Percentiles rank a stretch among this genome's conserved stretches.
phyloP scores from a whole-genome alignment of 92 coral and sea anemone genomes.

The Zoanthus solanderi region DNA sequence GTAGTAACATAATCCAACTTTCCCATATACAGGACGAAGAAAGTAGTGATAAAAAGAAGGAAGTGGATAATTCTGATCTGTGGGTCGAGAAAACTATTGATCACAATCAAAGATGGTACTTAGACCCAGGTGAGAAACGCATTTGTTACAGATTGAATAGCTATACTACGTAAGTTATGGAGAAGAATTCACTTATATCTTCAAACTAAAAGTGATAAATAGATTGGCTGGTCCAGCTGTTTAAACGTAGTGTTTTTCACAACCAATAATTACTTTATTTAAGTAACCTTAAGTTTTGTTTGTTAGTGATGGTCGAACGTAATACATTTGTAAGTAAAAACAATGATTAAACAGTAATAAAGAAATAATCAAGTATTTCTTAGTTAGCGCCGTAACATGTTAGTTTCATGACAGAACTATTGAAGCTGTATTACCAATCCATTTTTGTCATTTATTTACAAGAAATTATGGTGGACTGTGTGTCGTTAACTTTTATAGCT shows the following conservation, averaged over 20 bases:
- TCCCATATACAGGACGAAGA: conserved; percentile 53
- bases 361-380: neutral
- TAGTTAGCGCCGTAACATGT: neutral
- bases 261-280: too few species aligned
- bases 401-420: neutral
- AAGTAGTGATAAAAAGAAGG: conserved; percentile 28
- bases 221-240: too few species aligned
- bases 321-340: neutral
- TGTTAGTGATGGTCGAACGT: neutral
- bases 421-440: neutral
- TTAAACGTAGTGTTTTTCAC: too few species aligned
- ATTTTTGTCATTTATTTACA: neutral
- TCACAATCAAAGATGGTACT: conserved; percentile 84
- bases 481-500: neutral
- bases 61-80: conserved; percentile 70
- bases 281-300: neutral
- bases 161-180: too few species aligned
- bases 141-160: neutral
- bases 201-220: too few species aligned
- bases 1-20: neutral
- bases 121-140: conserved; percentile 73
- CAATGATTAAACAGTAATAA: neutral
- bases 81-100: conserved; percentile 80
- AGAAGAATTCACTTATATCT: too few species aligned
- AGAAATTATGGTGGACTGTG: neutral